Percentiles rank a stretch among this genome's conserved stretches.
phyloP scores from a whole-genome alignment of 2,888 invertebrate species.

The Malthinus seriepunctatus region DNA sequence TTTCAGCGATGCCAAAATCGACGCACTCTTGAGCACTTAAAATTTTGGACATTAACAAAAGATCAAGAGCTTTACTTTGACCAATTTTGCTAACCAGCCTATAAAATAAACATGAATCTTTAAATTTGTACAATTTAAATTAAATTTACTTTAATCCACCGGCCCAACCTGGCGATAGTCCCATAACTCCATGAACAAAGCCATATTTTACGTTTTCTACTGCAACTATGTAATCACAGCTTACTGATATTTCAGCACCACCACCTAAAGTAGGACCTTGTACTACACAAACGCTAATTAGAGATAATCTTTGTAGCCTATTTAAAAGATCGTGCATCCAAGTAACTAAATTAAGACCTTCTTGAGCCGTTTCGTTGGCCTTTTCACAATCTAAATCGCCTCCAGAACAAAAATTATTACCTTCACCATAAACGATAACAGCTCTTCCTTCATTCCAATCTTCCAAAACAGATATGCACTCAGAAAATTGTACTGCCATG shows the following conservation, averaged over 20 bases:
- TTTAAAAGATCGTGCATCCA: conserved; percentile 43
- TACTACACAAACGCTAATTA: conserved; percentile 41
- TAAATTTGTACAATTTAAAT: background rate
- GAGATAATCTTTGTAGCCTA: conserved; percentile 37
- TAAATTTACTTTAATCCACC: conserved; percentile 41
- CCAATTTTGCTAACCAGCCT: conserved; percentile 45
- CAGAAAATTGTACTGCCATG: conserved; percentile 46
- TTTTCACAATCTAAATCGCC: conserved; percentile 45
- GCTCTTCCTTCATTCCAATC: conserved; percentile 46
- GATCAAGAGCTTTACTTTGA: conserved; percentile 39
- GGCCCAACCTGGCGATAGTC: conserved; percentile 47
- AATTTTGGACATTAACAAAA: conserved; percentile 42
- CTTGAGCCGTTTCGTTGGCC: conserved; percentile 35
- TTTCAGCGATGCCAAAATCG: conserved; percentile 39
- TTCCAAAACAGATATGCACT: conserved; percentile 40
- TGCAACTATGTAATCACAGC: conserved; percentile 44
- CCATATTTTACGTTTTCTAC: conserved; percentile 42
- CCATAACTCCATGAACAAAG: conserved; percentile 47
- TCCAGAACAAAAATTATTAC: conserved; percentile 46
- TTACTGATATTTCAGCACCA: conserved; percentile 43
- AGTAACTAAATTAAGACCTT: conserved; percentile 39
- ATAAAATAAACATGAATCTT: conserved; percentile 16
- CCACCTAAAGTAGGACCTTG: conserved; percentile 45
- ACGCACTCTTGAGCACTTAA: conserved; percentile 42
- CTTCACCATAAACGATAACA: conserved; percentile 40